Conservation (phyloP, 2,797 vertebrate genomes). For the Cichlasoma orientale region DNA sequence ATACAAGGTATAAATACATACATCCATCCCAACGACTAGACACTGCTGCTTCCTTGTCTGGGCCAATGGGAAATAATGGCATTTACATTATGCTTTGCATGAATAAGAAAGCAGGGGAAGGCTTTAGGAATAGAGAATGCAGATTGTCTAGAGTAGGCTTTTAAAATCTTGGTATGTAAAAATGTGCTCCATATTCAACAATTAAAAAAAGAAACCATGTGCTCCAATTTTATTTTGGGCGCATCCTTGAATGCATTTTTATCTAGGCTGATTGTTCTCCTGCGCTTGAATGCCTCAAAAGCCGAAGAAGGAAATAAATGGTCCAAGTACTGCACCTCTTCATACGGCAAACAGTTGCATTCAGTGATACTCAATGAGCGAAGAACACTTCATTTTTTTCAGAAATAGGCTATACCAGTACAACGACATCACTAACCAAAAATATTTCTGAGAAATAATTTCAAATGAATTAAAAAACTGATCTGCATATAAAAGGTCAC, state of each 20-base stretch:
- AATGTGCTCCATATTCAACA: constrained; percentile 18
- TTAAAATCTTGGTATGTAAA: background rate
- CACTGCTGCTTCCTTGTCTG: constrained; percentile 71
- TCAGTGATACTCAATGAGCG: background rate
- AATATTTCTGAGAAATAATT: background rate
- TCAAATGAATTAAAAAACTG: background rate
- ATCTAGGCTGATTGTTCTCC: constrained; percentile 12
- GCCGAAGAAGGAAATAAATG: constrained; percentile 9
- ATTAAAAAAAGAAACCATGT: background rate
- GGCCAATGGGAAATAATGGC: constrained; percentile 69
- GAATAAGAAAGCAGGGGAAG: constrained; percentile 33
- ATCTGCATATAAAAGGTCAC: no score
- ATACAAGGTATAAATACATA: constrained; percentile 82
- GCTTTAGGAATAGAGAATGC: background rate
- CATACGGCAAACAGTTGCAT: background rate
- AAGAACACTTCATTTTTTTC: background rate
- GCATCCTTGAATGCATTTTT: constrained; percentile 1
- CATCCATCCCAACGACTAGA: constrained; percentile 71
- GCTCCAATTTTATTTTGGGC: constrained; percentile 13
- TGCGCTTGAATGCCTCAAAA: background rate
- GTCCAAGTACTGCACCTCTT: background rate
- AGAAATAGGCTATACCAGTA: background rate
- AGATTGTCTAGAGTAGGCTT: constrained; percentile 2
- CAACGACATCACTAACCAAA: background rate
- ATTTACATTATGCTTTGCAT: constrained; percentile 55